Evolutionary conservation across 2,113 vertebrate species (phyloP), one percentile per base, ranked within the genome.

Genomic region (Mesembrinibis cayennensis): DNA sequence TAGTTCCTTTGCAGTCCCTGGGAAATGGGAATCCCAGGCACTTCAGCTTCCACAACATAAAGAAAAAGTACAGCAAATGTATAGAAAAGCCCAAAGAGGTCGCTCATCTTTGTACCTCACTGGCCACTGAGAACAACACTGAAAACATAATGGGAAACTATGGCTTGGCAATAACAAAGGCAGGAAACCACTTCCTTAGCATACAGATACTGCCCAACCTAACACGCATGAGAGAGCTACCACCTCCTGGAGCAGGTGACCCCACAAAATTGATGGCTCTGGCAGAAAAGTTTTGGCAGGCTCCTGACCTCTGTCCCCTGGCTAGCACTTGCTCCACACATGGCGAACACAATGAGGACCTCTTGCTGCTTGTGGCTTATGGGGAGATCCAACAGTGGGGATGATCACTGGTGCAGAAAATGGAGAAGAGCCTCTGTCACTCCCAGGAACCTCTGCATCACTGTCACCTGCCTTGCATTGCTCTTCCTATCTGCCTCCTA

Each of bases 261-360:
- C 69, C 49, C 50, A 50, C 30, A 52, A 45, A 59, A 23, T 0
- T 25, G n/a, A 73, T 56, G 53, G 56, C 34, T 25, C 49, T 32
- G 25, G 58, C 32, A 90, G 74, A 71, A 90, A 63, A 45, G 21
- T 6, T 79, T 80, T 45, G 74, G 21, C 71, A 74, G 82, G 18
- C 27, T 36, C n/a, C 45, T 25, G 45, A n/a, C 6, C 40, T 27
- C 38, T 59, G 13, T 38, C 12, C 23, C 18, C 22, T 16, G 42
- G 20, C 40, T 40, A 65, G 32, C 66, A 32, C 42, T 72, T 45
- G 42, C 8, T 63, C 26, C 53, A 45, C 38, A 29, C 0, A 0
- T 10, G 8, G 21, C 0, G 0, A 84, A 83, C n/a, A 25, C 85
- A 59, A 13, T 11, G 19, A 71, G 19, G n/a, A 79, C 5, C 38